Evolutionary conservation across 2,797 vertebrate genomes (phyloP).

Genomic region (Ctenosaura bakeri): DNA sequence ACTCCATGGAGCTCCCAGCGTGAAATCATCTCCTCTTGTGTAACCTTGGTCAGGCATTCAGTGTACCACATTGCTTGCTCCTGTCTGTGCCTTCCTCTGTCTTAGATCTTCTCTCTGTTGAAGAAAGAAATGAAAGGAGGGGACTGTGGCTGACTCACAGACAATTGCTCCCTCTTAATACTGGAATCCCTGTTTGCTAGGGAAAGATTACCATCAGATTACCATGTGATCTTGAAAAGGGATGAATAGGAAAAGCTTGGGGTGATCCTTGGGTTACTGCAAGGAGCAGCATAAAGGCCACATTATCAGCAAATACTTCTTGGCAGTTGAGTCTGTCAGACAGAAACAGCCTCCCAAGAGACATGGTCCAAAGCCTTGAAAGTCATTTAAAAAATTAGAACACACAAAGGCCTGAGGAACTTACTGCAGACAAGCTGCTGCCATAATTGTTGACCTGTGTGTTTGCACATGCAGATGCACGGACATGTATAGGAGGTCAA

Average conservation of each 20-base stretch:
- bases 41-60: not conserved
- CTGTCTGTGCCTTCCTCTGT: not conserved
- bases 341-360: constrained; percentile 21
- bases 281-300: constrained; percentile 8
- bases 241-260: not conserved
- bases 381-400: constrained; percentile 26
- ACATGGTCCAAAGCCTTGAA: not conserved
- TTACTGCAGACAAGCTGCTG: not conserved
- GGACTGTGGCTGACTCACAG: not conserved
- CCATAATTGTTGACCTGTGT: not conserved
- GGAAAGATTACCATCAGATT: not conserved
- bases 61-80: not conserved
- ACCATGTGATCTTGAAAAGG: not conserved
- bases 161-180: not conserved
- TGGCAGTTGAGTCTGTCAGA: constrained; percentile 15
- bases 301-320: not conserved
- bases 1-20: not conserved
- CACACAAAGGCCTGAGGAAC: not conserved
- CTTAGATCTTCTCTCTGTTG: not conserved
- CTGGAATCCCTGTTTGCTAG: not conserved
- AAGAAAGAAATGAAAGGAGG: not conserved
- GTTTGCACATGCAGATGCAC: not conserved
- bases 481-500: not conserved
- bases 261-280: not conserved
- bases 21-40: not conserved